Conservation (phyloP, 2,113 vertebrate species). For the Lepisosteus osseus region DNA sequence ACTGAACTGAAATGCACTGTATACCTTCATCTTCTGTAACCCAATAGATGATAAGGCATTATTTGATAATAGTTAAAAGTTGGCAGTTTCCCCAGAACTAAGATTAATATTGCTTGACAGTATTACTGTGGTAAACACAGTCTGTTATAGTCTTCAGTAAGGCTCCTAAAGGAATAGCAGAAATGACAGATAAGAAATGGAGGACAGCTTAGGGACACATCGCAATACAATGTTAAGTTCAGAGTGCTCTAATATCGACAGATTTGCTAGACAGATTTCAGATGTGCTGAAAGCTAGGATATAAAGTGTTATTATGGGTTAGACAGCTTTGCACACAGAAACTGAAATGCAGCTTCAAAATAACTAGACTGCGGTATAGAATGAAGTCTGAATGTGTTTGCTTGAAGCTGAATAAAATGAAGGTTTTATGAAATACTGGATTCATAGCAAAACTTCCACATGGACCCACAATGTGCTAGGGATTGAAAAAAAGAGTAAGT, state of each 20-base stretch:
- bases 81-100: background rate
- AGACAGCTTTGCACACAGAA: too few species aligned
- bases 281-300: background rate
- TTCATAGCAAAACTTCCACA: background rate
- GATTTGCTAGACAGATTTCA: background rate
- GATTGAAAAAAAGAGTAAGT: background rate
- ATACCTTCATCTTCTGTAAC: background rate
- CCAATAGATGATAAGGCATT: background rate
- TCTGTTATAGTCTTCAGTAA: background rate
- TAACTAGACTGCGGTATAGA: too few species aligned
- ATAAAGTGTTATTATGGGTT: background rate
- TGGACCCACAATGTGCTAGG: background rate
- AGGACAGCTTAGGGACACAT: constrained; percentile 1
- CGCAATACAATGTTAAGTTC: background rate
- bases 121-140: background rate
- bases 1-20: too few species aligned
- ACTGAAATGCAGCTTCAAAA: too few species aligned
- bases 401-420: too few species aligned
- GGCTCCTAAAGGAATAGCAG: constrained; percentile 5
- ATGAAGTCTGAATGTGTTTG: too few species aligned
- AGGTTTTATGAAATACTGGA: too few species aligned
- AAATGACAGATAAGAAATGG: background rate
- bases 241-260: background rate
- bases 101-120: background rate
- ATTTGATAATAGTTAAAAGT: background rate